These are phyloP conservation scores for Menidia menidia DNA, from an alignment of 2,797 vertebrate species.

Conservation along the genomic window DNA sequence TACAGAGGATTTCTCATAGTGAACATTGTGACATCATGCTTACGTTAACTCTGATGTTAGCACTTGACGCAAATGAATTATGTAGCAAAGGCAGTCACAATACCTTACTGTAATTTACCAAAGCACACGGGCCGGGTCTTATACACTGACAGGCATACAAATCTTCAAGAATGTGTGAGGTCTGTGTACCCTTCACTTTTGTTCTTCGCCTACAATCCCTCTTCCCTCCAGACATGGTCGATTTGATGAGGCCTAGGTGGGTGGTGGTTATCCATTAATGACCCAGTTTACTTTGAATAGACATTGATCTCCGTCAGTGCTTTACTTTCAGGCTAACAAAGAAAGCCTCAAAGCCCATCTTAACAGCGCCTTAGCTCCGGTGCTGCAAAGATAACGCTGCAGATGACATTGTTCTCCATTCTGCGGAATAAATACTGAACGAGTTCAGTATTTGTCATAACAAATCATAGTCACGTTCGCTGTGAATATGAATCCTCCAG, in stretches of 20 bases:
- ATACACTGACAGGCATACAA: constrained; percentile 22
- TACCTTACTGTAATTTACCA: constrained; percentile 7
- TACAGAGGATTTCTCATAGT: not conserved
- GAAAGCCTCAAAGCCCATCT: constrained; percentile 58
- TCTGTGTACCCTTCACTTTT: constrained; percentile 44
- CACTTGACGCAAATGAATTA: constrained; percentile 15
- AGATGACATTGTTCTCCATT: constrained; percentile 42
- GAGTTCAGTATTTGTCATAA: constrained; percentile 23
- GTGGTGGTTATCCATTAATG: constrained; percentile 80
- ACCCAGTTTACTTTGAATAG: constrained; percentile 79
- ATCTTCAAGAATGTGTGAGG: constrained; percentile 44
- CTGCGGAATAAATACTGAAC: constrained; percentile 39
- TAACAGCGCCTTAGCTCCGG: constrained; percentile 36
- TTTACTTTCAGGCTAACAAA: constrained; percentile 65
- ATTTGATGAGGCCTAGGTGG: constrained; percentile 75
- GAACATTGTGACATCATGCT: not conserved
- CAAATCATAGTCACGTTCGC: constrained; percentile 33
- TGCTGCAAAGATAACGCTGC: constrained; percentile 37
- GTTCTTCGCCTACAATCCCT: constrained; percentile 45
- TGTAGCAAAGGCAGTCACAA: constrained; percentile 8
- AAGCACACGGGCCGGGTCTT: constrained; percentile 14
- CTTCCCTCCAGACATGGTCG: constrained; percentile 68
- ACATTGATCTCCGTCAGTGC: constrained; percentile 72
- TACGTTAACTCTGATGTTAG: not conserved
- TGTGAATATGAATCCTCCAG: constrained; percentile 26